Evolutionary conservation across 2,113 vertebrate genomes (phyloP).

Genomic region (Condylura cristata): DNA sequence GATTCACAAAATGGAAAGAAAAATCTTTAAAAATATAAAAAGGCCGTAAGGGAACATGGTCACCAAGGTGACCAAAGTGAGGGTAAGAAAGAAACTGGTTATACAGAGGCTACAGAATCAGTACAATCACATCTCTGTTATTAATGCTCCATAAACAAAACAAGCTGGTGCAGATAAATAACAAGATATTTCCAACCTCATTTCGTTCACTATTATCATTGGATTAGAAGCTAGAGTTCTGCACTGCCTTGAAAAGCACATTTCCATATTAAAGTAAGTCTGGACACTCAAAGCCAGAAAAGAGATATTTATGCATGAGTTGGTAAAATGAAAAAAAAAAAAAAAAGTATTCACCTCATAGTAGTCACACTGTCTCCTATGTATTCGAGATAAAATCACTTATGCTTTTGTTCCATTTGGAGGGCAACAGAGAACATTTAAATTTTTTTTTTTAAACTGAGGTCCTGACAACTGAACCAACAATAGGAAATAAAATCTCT

Average conservation of each 20-base stretch:
- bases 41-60: conserved; percentile 37
- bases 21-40: neutral
- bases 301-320: conserved; percentile 15
- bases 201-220: neutral
- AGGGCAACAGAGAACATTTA: neutral
- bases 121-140: neutral
- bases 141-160: conserved; percentile 26
- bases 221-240: conserved; percentile 10
- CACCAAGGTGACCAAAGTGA: conserved; percentile 57
- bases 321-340: neutral
- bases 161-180: neutral
- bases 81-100: conserved; percentile 20
- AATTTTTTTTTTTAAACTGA: neutral
- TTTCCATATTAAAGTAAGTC: conserved; percentile 19
- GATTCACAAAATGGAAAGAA: conserved; percentile 56
- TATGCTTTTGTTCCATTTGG: conserved; percentile 5
- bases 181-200: conserved; percentile 11
- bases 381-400: neutral
- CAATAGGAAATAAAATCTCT: neutral
- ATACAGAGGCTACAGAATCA: conserved; percentile 15
- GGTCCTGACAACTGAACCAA: neutral
- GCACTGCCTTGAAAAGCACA: neutral
- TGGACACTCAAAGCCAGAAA: neutral
- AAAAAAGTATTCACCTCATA: neutral
- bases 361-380: neutral